Conservation (phyloP, 2,113 vertebrate species). For the Limnothrissa miodon region DNA sequence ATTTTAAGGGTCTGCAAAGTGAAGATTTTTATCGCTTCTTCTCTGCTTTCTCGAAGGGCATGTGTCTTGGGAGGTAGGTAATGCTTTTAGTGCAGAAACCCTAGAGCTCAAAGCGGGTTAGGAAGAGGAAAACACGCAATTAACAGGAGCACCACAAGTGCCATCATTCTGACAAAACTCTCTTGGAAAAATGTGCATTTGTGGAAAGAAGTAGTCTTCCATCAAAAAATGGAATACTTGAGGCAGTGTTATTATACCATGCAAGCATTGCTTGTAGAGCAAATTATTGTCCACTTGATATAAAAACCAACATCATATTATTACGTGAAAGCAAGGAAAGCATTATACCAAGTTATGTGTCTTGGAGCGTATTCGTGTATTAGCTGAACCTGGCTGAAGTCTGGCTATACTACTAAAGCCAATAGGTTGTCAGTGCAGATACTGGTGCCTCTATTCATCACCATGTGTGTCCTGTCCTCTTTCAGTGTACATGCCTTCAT, state of each 20-base stretch:
- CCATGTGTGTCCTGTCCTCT: background rate
- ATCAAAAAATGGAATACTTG: background rate
- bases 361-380: too few species aligned
- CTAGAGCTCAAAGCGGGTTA: slow-evolving; percentile 92
- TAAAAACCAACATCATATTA: too few species aligned
- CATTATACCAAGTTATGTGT: too few species aligned
- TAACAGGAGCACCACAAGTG: slow-evolving; percentile 73
- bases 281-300: too few species aligned
- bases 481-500: background rate
- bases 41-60: slow-evolving; percentile 81
- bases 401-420: too few species aligned
- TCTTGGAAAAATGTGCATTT: background rate
- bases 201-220: background rate
- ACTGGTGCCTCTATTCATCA: background rate
- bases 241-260: background rate
- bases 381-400: too few species aligned
- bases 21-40: slow-evolving; percentile 84
- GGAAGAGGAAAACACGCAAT: slow-evolving; percentile 91
- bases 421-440: too few species aligned
- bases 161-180: slow-evolving; percentile 42
- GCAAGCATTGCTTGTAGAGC: background rate
- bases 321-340: too few species aligned
- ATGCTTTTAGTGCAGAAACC: slow-evolving; percentile 92
- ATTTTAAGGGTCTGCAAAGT: slow-evolving; percentile 80
- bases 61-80: slow-evolving; percentile 92